Base-by-base conservation (phyloP, 2,113 vertebrate species). In the Neopipo cinnamomea region DNA sequence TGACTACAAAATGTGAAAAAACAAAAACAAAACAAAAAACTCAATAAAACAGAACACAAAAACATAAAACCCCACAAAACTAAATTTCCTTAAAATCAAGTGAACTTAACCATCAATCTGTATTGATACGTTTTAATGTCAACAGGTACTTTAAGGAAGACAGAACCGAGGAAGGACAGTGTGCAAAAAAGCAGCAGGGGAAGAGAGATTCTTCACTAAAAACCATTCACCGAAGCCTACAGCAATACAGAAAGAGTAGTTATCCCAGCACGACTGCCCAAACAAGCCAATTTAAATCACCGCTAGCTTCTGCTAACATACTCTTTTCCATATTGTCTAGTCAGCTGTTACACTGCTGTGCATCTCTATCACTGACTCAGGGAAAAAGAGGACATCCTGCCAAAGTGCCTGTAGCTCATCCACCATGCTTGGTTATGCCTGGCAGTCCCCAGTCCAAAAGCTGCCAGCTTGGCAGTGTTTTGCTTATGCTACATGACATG, bases 21-120 rank as follows among this genome's bases (percentile, higher is more conserved):
- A 49, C 22, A 24, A 76, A 66, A 74, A 17, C 11, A 35, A 35
- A 76, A 21, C 7, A 61, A 52, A n/a, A 49, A 37, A 47, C 9
- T 9, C 31, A 66, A 33, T 19, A 41, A 28, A 84, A 17, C 19
- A 30, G 72, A 74, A 73, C 13, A 67, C 46, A 62, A 25, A 76
- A 2, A 9, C 27, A 46, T 25, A 58, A 52, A 76, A 31, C 0
- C 0, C 1, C 8, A 30, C 10, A 11, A 41, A 75, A 47, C 8
- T 35, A 77, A 1, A 2, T 21, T 73, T 65, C 42, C 59, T 70
- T 62, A 47, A 65, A 95, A 41, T 12, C 11, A 77, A 53, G 6
- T 42, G 17, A 73, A 46, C 73, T 53, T 63, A 77, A 73, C 12
- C 62, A 73, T 12, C 9, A 12, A 46, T 23, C 14, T 28, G 44